Percentiles rank a stretch among this genome's conserved stretches.
Conservation (phyloP, 2,113 vertebrate species). For the Phycodurus eques region DNA sequence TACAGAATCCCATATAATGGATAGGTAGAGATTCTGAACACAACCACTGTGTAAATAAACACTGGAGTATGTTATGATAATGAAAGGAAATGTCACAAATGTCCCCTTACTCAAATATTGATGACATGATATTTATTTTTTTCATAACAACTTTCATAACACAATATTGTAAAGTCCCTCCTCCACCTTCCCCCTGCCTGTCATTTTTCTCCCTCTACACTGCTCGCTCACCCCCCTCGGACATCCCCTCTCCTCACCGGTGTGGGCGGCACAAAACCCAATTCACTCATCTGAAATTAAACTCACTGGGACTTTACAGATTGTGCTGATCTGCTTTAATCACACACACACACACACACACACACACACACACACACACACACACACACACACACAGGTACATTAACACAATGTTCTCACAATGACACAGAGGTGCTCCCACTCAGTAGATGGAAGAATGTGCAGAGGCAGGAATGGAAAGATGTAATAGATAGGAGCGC, state of each 20-base stretch:
- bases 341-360: constrained; percentile 22
- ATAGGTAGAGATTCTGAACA: neutral
- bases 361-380: constrained; percentile 7
- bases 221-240: constrained; percentile 22
- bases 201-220: constrained; percentile 22
- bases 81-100: constrained; percentile 21
- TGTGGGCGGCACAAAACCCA: constrained; percentile 62
- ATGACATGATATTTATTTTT: constrained; percentile 1
- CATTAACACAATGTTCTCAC: constrained; percentile 4
- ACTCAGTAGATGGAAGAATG: constrained; percentile 46
- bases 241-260: constrained; percentile 46
- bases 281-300: constrained; percentile 64
- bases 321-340: constrained; percentile 36
- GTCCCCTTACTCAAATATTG: constrained; percentile 10
- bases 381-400: constrained; percentile 6
- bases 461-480: constrained; percentile 50
- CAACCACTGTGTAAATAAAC: neutral
- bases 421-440: constrained; percentile 15
- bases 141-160: neutral
- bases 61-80: neutral
- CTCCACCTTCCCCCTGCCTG: neutral
- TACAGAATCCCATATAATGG: neutral
- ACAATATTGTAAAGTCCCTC: constrained; percentile 16
- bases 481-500: constrained; percentile 46
- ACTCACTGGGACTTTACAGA: constrained; percentile 52